Percentiles rank a stretch among this genome's conserved stretches.
phyloP scores from a whole-genome alignment of 1,140 invertebrate genomes.

The Brachionus calyciflorus region DNA sequence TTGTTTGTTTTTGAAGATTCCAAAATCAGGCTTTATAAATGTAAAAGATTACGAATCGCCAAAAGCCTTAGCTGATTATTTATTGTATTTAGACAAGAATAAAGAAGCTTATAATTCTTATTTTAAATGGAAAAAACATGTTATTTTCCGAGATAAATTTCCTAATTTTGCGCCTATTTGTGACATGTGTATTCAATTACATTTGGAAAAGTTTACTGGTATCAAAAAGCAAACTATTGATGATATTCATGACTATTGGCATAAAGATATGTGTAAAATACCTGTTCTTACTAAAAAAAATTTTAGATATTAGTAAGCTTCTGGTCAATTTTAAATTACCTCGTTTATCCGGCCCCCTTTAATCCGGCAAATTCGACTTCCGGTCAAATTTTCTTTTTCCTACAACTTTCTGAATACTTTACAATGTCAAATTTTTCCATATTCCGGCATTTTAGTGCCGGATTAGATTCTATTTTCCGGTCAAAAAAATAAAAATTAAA shows the following conservation, averaged over 20 bases:
- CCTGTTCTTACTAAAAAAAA: no score
- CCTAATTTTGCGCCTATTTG: background rate
- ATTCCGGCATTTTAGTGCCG: no score
- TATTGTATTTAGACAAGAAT: conserved; percentile 47
- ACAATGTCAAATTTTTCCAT: no score
- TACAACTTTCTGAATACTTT: no score
- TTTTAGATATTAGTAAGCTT: no score
- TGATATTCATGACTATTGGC: conserved; percentile 25
- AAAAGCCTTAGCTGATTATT: conserved; percentile 48
- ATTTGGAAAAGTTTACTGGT: background rate
- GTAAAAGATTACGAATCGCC: conserved; percentile 45
- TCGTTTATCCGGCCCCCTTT: no score
- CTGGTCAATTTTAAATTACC: no score
- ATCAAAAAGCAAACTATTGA: background rate
- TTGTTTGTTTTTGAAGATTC: conserved; percentile 7
- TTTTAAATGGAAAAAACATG: conserved; percentile 33
- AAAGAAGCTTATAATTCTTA: conserved; percentile 13
- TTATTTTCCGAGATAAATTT: background rate
- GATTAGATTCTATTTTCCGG: no score
- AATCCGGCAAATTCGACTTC: no score
- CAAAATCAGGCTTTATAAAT: conserved; percentile 46
- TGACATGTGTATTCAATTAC: conserved; percentile 32
- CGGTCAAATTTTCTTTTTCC: no score
- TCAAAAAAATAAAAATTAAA: no score
- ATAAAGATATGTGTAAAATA: background rate